Evolutionary conservation across 2,888 invertebrate genomes (phyloP).

Genomic region (Oscheius sp.): DNA sequence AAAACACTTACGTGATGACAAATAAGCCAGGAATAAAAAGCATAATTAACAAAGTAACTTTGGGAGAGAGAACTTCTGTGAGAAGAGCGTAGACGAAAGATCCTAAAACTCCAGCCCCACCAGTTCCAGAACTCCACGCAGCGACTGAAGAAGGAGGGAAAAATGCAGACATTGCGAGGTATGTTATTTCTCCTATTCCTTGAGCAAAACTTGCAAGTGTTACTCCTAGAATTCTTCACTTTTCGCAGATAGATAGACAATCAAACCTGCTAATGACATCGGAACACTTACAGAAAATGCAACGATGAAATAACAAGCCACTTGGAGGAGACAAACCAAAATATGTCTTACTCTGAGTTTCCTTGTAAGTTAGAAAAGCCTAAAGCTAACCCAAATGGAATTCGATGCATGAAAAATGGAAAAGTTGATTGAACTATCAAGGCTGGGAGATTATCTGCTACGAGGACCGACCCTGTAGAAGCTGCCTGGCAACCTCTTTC

Average conservation of each 20-base stretch:
- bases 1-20: conserved; percentile 74
- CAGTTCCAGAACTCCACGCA: conserved; percentile 85
- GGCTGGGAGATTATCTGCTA: conserved; percentile 83
- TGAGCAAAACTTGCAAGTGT: conserved; percentile 80
- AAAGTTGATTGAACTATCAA: conserved; percentile 79
- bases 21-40: conserved; percentile 79
- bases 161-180: conserved; percentile 79
- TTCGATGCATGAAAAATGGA: conserved; percentile 76
- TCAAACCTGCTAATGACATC: conserved; percentile 40
- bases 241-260: not conserved
- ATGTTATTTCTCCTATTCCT: conserved; percentile 83
- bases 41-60: conserved; percentile 78
- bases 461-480: conserved; percentile 76
- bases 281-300: conserved; percentile 57
- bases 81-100: conserved; percentile 74
- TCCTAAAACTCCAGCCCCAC: conserved; percentile 82
- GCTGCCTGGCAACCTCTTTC: conserved; percentile 36
- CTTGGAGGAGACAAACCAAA: conserved; percentile 55
- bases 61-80: conserved; percentile 72
- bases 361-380: too few species aligned
- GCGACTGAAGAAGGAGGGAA: conserved; percentile 78
- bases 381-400: conserved; percentile 71
- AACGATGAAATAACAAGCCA: conserved; percentile 62
- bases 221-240: conserved; percentile 73
- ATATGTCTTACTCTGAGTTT: conserved; percentile 57